phyloP scores from a whole-genome alignment of 2,113 vertebrate genomes.

The Spea bombifrons region DNA sequence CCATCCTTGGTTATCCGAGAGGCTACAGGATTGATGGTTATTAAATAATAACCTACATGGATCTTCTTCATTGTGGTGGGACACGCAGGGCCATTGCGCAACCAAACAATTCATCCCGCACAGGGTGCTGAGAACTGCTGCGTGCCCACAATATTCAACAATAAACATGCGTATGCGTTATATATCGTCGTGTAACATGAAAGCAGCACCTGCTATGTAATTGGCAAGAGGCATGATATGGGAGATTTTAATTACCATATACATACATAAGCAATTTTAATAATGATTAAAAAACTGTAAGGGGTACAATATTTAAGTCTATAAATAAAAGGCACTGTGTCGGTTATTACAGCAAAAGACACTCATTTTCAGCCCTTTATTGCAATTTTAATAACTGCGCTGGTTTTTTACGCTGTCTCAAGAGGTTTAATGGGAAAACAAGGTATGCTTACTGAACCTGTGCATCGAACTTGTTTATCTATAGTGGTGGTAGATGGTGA shows the following conservation, averaged over 20 bases:
- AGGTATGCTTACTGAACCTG: too few relatives aligned
- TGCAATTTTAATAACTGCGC: too few relatives aligned
- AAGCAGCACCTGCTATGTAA: background rate
- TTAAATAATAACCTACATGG: too few relatives aligned
- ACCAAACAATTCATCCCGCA: background rate
- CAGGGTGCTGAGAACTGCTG: background rate
- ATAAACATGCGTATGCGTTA: background rate
- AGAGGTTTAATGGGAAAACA: too few relatives aligned
- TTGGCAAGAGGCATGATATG: background rate
- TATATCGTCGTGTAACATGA: background rate
- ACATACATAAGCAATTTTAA: background rate
- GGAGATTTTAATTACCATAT: background rate
- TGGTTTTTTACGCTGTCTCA: too few relatives aligned
- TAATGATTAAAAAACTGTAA: background rate
- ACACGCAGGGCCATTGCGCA: background rate
- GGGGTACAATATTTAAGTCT: background rate
- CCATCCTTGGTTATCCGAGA: too few relatives aligned
- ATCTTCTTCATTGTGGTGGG: too few relatives aligned
- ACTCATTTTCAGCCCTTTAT: slow-evolving; percentile 30
- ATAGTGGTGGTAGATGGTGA: too few relatives aligned
- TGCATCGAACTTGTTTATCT: too few relatives aligned
- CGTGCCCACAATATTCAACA: background rate
- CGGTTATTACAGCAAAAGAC: background rate
- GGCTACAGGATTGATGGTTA: too few relatives aligned
- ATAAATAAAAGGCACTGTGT: background rate